Evolutionary conservation across 2,888 invertebrate genomes (phyloP).

Genomic region (Mythimna pallens): DNA sequence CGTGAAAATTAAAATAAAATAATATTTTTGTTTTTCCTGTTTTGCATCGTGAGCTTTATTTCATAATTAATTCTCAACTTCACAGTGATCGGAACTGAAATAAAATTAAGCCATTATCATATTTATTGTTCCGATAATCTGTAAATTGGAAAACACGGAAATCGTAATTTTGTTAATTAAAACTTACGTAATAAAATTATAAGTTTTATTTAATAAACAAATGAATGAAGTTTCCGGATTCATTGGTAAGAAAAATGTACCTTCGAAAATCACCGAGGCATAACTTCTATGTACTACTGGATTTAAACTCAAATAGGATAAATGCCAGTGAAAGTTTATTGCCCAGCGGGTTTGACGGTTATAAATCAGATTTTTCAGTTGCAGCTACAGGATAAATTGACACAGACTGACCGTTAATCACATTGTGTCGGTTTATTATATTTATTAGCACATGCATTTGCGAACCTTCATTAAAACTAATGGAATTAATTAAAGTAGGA

Average conservation of each 20-base stretch:
- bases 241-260: not conserved
- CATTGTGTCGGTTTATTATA: not conserved
- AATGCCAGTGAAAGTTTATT: slow-evolving; percentile 11
- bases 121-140: slow-evolving; percentile 1
- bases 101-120: slow-evolving; percentile 1
- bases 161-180: not conserved
- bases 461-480: slow-evolving; percentile 4
- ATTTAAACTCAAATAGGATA: not conserved
- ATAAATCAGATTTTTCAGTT: slow-evolving; percentile 28
- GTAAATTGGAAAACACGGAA: slow-evolving; percentile 7
- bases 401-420: slow-evolving; percentile 10
- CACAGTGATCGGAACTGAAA: not conserved
- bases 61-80: not conserved
- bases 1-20: not conserved
- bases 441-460: slow-evolving; percentile 20
- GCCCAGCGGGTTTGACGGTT: slow-evolving; percentile 9
- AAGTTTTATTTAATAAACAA: not conserved
- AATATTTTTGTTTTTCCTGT: too few relatives aligned
- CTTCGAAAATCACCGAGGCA: too few relatives aligned
- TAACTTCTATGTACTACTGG: not conserved
- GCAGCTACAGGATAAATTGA: slow-evolving; percentile 10
- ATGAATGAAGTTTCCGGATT: not conserved
- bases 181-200: not conserved
- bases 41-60: not conserved
- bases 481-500: not conserved